These are phyloP conservation scores for Desmodus rotundus DNA, from an alignment of 2,113 vertebrate species.

Conservation along the genomic window DNA sequence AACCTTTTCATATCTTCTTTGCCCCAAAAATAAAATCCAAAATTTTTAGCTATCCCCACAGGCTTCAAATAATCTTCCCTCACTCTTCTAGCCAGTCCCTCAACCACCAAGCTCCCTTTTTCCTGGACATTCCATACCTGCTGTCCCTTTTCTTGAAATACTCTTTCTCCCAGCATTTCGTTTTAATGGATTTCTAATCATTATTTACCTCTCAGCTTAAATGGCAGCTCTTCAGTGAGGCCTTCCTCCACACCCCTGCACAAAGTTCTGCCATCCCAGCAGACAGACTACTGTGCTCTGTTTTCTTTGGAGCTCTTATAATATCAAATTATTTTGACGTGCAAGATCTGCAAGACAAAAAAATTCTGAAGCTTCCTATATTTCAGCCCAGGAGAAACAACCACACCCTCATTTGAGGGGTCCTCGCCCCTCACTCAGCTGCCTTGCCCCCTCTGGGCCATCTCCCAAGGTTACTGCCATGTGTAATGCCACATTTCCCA, in stretches of 20 bases:
- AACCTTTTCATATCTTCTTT: background rate
- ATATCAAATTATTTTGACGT: background rate
- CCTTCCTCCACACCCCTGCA: background rate
- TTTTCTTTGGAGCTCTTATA: background rate
- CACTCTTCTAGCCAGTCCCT: background rate
- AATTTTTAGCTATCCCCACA: background rate
- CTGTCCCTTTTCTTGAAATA: background rate
- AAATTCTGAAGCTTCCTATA: background rate
- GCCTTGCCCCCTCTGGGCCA: background rate
- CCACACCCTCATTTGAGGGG: fast-evolving
- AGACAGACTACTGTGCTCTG: background rate
- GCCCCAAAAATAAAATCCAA: background rate
- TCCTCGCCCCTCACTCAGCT: no score
- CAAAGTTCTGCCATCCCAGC: background rate
- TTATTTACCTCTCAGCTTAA: no score
- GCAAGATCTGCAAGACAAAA: background rate
- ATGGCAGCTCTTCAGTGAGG: background rate
- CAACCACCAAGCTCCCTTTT: background rate
- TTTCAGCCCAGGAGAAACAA: background rate
- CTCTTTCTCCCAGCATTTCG: background rate
- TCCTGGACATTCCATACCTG: background rate
- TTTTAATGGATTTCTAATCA: background rate
- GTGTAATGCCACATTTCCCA: background rate
- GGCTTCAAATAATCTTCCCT: background rate
- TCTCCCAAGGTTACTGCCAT: background rate